Evolutionary conservation across 2,888 invertebrate genomes (phyloP).

Genomic region (Sepioteuthis lessoniana): DNA sequence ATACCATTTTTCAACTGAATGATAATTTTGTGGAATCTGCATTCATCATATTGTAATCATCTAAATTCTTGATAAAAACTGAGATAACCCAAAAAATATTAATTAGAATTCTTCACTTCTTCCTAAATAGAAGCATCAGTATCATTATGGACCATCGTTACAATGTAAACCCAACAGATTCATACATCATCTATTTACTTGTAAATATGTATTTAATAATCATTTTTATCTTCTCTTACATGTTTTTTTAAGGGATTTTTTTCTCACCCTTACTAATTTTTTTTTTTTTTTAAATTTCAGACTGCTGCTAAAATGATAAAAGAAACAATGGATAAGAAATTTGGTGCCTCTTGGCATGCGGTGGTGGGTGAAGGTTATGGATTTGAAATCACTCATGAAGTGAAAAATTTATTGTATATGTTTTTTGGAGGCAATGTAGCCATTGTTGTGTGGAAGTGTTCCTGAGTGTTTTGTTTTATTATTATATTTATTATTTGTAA

Average conservation of each 20-base stretch:
- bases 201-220: not conserved
- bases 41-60: too few species aligned
- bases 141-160: too few species aligned
- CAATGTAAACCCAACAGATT: too few species aligned
- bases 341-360: conserved; percentile 95
- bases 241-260: not conserved
- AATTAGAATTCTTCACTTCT: too few species aligned
- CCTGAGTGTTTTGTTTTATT: conserved; percentile 60
- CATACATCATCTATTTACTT: too few species aligned
- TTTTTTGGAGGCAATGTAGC: conserved; percentile 91
- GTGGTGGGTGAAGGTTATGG: conserved; percentile 96
- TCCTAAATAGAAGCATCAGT: too few species aligned
- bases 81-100: too few species aligned
- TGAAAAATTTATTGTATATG: conserved; percentile 79
- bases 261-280: not conserved
- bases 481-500: conserved; percentile 37
- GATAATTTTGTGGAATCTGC: too few species aligned
- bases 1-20: too few species aligned
- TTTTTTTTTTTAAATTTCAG: conserved; percentile 77
- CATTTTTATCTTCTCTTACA: not conserved
- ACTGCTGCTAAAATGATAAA: conserved; percentile 94
- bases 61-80: too few species aligned
- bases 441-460: conserved; percentile 92
- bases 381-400: conserved; percentile 93
- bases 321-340: conserved; percentile 95